Percentiles rank a stretch among this genome's conserved stretches.
Conservation (phyloP, 1,140 invertebrate genomes). For the Ceratina calcarata region DNA sequence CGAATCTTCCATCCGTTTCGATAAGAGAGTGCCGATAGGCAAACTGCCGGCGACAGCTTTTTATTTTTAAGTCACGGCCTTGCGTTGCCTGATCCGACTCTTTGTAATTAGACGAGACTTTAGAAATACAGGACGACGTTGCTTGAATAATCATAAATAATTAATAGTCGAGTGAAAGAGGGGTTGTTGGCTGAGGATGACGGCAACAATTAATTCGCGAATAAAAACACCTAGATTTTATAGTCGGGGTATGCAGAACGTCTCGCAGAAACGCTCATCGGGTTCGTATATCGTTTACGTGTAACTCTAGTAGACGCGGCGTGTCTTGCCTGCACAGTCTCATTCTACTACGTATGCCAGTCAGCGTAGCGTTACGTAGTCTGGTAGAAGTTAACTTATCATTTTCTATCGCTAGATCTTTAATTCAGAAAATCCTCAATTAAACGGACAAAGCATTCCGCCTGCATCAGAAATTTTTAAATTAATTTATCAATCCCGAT, state of each 20-base stretch:
- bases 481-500: too few relatives aligned
- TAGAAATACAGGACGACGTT: too few relatives aligned
- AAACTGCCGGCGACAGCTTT: background rate
- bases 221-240: constrained; percentile 17
- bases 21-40: constrained; percentile 7
- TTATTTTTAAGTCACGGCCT: background rate
- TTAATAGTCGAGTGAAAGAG: too few relatives aligned
- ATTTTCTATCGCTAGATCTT: constrained; percentile 8
- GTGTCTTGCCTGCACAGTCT: constrained; percentile 33
- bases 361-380: constrained; percentile 19
- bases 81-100: too few relatives aligned
- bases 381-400: constrained; percentile 3
- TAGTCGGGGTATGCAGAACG: constrained; percentile 21
- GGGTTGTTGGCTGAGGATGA: too few relatives aligned
- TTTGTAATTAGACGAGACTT: background rate
- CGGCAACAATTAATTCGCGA: background rate
- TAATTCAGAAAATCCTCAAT: background rate
- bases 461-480: too few relatives aligned
- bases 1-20: background rate
- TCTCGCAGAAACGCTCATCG: constrained; percentile 34
- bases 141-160: too few relatives aligned
- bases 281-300: constrained; percentile 39
- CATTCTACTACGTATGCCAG: constrained; percentile 25
- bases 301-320: constrained; percentile 41
- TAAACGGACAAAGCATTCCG: too few relatives aligned